Evolutionary conservation across 2,113 vertebrate genomes (phyloP).

Genomic region (Apaloderma vittatum): DNA sequence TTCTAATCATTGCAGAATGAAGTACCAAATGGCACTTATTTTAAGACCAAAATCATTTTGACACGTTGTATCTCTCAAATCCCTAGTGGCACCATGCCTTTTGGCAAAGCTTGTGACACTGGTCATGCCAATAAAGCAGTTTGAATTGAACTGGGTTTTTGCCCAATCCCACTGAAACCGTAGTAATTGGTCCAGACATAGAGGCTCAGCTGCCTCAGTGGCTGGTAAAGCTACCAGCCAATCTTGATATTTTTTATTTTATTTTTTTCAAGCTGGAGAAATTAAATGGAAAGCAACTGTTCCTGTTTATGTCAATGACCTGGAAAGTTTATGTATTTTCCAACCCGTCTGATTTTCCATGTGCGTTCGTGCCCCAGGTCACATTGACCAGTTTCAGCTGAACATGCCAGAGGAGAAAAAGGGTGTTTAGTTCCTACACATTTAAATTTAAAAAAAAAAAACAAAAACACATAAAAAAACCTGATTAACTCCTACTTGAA

Average conservation of each 20-base stretch:
- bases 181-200: conserved; percentile 27
- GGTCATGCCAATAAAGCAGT: conserved; percentile 43
- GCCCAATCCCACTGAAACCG: conserved; percentile 15
- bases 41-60: conserved; percentile 33
- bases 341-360: neutral
- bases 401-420: neutral
- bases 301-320: neutral
- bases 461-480: neutral
- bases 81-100: conserved; percentile 22
- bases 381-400: neutral
- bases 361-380: neutral
- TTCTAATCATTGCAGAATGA: neutral
- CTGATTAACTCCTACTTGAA: neutral
- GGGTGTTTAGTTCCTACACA: neutral
- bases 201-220: neutral
- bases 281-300: neutral
- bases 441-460: neutral
- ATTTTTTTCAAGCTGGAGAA: neutral
- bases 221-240: conserved; percentile 8
- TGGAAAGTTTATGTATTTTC: neutral
- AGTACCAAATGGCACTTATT: neutral
- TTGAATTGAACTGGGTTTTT: conserved; percentile 34
- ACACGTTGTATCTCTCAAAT: neutral
- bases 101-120: neutral
- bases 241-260: neutral